A percentile compares a stretch with the other conserved stretches of the same genome.
Conservation (phyloP, 37 sponge, comb jelly and placozoan species). For the Dysidea cf. avara region DNA sequence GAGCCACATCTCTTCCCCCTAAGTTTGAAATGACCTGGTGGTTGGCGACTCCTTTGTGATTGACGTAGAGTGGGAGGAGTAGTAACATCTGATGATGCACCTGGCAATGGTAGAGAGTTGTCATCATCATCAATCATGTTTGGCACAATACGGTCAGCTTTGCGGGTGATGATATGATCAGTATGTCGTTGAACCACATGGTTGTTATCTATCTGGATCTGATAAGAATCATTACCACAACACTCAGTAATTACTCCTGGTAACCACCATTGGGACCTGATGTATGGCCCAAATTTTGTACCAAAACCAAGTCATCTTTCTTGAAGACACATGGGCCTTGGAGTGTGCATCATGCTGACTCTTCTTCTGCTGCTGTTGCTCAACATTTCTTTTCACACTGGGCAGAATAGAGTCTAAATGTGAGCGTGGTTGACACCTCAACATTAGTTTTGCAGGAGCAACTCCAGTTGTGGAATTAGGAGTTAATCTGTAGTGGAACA, state of each 20-base stretch:
- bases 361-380: conserved; percentile 10
- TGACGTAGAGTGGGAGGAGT: too few species aligned
- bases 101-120: too few species aligned
- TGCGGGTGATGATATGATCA: too few species aligned
- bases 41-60: too few species aligned
- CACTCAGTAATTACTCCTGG: conserved; percentile 1
- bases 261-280: conserved; percentile 2
- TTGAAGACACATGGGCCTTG: not conserved
- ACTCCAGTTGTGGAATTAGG: conserved; percentile 4
- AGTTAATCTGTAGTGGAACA: conserved; percentile 7
- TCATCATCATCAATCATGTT: too few species aligned
- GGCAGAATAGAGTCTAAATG: conserved; percentile 3
- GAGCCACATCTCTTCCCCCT: too few species aligned
- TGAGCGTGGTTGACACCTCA: not conserved
- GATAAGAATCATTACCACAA: not conserved
- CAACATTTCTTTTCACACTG: not conserved
- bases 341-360: not conserved
- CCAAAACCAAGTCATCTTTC: not conserved
- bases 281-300: not conserved
- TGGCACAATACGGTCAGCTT: too few species aligned
- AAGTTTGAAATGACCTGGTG: too few species aligned
- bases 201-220: not conserved
- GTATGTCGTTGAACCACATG: too few species aligned
- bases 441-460: conserved; percentile 1
- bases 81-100: too few species aligned